Evolutionary conservation across 2,888 invertebrate genomes (phyloP).

Genomic region (Acleris laterana): DNA sequence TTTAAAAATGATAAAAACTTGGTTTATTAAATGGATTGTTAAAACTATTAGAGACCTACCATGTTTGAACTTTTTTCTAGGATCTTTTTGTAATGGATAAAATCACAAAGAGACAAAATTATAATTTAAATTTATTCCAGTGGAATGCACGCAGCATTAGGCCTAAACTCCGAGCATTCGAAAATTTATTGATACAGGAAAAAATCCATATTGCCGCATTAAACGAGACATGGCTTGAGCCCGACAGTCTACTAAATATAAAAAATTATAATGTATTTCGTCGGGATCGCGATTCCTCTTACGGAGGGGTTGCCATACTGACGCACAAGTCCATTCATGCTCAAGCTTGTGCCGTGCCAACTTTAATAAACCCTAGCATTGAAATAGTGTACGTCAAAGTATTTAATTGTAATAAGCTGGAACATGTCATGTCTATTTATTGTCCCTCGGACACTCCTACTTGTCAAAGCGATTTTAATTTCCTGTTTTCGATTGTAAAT

Average conservation of each 20-base stretch:
- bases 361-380: conserved; percentile 32
- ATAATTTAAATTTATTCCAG: conserved; percentile 37
- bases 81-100: conserved; percentile 11
- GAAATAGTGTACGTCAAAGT: conserved; percentile 41
- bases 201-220: conserved; percentile 44
- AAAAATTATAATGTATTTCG: conserved; percentile 38
- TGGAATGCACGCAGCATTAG: conserved; percentile 46
- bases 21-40: neutral
- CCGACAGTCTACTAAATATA: conserved; percentile 35
- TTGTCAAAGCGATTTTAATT: conserved; percentile 42
- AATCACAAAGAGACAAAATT: conserved; percentile 1
- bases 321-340: neutral
- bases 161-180: conserved; percentile 41
- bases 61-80: conserved; percentile 3
- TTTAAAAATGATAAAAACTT: conserved; percentile 6
- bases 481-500: conserved; percentile 29
- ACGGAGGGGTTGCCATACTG: conserved; percentile 7
- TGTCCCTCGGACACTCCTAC: conserved; percentile 40
- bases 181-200: conserved; percentile 39
- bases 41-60: conserved; percentile 9
- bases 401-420: conserved; percentile 39
- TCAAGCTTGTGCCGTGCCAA: neutral
- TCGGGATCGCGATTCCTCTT: neutral
- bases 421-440: conserved; percentile 43
- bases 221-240: conserved; percentile 45